These are phyloP conservation scores for Amphiprion clarkii DNA, from an alignment of 2,797 vertebrate species.

Conservation along the genomic window DNA sequence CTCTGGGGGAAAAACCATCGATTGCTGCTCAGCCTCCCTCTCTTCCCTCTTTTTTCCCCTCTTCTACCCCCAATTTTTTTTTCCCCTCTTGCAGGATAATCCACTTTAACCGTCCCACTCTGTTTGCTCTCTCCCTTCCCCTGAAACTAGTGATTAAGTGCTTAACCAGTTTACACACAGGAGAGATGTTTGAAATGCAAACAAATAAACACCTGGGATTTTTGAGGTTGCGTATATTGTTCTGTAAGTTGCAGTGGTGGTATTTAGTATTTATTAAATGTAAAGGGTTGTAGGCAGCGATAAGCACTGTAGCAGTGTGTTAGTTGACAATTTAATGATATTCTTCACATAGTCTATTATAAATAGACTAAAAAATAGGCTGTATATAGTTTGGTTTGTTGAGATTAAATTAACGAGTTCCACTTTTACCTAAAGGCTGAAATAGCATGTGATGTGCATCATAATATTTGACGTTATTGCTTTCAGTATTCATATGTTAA, in stretches of 20 bases:
- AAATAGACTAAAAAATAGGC: neutral
- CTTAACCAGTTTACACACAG: conserved; percentile 67
- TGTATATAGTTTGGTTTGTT: conserved; percentile 7
- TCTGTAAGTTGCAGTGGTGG: conserved; percentile 27
- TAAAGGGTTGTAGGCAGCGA: conserved; percentile 19
- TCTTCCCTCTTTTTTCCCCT: conserved; percentile 35
- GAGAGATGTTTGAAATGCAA: conserved; percentile 62
- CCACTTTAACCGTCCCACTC: conserved; percentile 73
- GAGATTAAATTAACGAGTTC: neutral
- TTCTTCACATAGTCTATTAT: neutral
- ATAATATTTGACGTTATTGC: neutral
- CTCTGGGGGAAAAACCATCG: conserved; percentile 69
- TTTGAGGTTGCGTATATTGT: conserved; percentile 24
- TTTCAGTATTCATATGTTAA: neutral
- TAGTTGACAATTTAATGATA: conserved; percentile 1
- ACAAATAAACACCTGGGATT: conserved; percentile 66
- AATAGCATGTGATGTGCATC: neutral
- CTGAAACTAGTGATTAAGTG: conserved; percentile 69
- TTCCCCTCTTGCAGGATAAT: conserved; percentile 64
- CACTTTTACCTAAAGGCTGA: conserved; percentile 10
- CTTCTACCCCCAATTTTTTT: conserved; percentile 49
- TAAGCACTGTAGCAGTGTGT: conserved; percentile 19
- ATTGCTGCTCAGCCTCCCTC: conserved; percentile 65
- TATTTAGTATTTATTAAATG: conserved; percentile 49
- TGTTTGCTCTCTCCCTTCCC: conserved; percentile 58